Base-by-base conservation (phyloP, 2,888 invertebrate species). In the Acronicta psi region DNA sequence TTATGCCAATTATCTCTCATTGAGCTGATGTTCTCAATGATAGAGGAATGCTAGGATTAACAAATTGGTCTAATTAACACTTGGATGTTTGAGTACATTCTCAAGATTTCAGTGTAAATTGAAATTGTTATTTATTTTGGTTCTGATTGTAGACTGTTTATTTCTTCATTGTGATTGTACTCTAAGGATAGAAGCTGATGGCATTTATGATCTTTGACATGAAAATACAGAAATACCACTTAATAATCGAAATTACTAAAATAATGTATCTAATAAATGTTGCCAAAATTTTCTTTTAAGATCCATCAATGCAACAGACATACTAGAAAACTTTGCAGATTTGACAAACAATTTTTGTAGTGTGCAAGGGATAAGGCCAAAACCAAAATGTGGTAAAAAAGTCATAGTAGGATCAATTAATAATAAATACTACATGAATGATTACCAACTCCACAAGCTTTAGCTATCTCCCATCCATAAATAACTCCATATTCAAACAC, bases 1-100 rank as follows among this genome's bases (percentile, higher is more conserved):
- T 82, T 81, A 79, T 61, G 62, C 62, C 81, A 82, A 83, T 83
- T 81, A 82, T 69, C 50, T 57, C 60, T 79, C 73, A 77, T 82
- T 83, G 74, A 61, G 62, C 73, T 75, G 72, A 81, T 79, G 71
- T 69, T 65, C 68, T 69, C 50, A 69, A 78, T 68, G 53, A 69
- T 57, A 58, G 37, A 64, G 59, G 69, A 75, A 76, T 69, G 69
- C 62, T 66, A 38, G 53, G 67, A 74, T 68, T 74, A 70, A 69
- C 60, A 59, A 74, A 71, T 50, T 62, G 77, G 45, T 61, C 45
- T 47, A 66, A 73, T 76, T 65, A 65, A 55, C 54, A 31, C 69
- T 67, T 45, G 51, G 41, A 56, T 56, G 34, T 41, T 62, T 47
- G 29, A 51, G 56, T 41, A 51, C 17, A 44, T 62, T 55, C 46